These are phyloP conservation scores for Lochmaea crataegi DNA, from an alignment of 2,888 invertebrate genomes.

Conservation along the genomic window DNA sequence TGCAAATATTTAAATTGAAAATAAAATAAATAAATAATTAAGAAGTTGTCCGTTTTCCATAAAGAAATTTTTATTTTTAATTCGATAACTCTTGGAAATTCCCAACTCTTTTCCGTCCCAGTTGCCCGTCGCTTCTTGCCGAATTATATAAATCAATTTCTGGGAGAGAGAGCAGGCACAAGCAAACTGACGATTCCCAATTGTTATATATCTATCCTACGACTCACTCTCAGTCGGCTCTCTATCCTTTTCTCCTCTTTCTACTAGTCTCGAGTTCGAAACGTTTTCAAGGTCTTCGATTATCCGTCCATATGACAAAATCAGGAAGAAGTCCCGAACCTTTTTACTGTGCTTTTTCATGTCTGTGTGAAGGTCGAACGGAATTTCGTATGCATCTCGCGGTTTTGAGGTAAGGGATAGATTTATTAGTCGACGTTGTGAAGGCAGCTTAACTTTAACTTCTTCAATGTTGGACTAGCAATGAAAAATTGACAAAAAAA, in stretches of 20 bases:
- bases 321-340: slow-evolving; percentile 20
- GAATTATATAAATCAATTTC: slow-evolving; percentile 52
- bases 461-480: no score
- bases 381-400: neutral
- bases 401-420: neutral
- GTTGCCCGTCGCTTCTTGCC: slow-evolving; percentile 39
- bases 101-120: slow-evolving; percentile 36
- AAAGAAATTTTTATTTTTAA: neutral
- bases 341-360: slow-evolving; percentile 19
- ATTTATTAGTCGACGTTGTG: no score
- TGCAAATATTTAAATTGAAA: no score
- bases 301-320: slow-evolving; percentile 21
- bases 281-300: slow-evolving; percentile 38
- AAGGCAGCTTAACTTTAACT: no score
- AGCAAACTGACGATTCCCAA: slow-evolving; percentile 32
- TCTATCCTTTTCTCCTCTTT: slow-evolving; percentile 1
- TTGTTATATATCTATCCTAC: slow-evolving; percentile 30
- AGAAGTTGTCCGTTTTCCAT: neutral
- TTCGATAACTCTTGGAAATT: neutral
- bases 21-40: no score
- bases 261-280: slow-evolving; percentile 25
- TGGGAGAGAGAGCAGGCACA: slow-evolving; percentile 39
- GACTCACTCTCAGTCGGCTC: slow-evolving; percentile 8
- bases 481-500: no score
- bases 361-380: neutral